Evolutionary conservation across 2,888 invertebrate genomes (phyloP).

Genomic region (Pantelozetes paolii): DNA sequence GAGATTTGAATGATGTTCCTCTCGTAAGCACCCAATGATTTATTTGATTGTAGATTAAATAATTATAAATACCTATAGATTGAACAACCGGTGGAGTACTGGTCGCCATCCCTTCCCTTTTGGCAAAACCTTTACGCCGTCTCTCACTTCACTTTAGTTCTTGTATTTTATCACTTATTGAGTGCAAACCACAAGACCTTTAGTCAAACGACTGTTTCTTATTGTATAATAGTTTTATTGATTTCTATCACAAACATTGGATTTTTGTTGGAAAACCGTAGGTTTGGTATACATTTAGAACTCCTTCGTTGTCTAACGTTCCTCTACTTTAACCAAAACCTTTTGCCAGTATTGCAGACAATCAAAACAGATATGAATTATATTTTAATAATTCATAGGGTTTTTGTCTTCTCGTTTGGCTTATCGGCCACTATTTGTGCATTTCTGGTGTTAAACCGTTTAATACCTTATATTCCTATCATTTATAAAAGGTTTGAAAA

Average conservation of each 20-base stretch:
- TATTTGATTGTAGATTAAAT: neutral
- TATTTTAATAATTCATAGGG: neutral
- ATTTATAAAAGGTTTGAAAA: neutral
- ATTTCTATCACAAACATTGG: constrained; percentile 44
- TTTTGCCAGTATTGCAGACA: neutral
- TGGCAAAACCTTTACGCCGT: constrained; percentile 42
- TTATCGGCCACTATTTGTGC: neutral
- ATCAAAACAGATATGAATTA: neutral
- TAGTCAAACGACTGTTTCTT: constrained; percentile 35
- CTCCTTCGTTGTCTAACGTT: constrained; percentile 49
- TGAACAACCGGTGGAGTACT: constrained; percentile 40
- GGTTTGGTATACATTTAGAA: constrained; percentile 43
- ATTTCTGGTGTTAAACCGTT: neutral
- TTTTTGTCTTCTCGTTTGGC: neutral
- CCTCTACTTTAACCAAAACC: constrained; percentile 42
- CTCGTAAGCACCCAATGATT: constrained; percentile 58
- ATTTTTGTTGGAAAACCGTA: constrained; percentile 43
- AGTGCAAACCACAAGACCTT: constrained; percentile 32
- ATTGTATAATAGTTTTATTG: constrained; percentile 38
- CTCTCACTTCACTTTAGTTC: constrained; percentile 40
- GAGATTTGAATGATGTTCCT: constrained; percentile 69
- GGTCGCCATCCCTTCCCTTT: constrained; percentile 39
- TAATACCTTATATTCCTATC: neutral
- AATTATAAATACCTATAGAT: constrained; percentile 23
- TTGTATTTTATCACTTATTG: constrained; percentile 43